phyloP scores from a whole-genome alignment of 2,113 vertebrate species.

The Clarias macrocephalus region DNA sequence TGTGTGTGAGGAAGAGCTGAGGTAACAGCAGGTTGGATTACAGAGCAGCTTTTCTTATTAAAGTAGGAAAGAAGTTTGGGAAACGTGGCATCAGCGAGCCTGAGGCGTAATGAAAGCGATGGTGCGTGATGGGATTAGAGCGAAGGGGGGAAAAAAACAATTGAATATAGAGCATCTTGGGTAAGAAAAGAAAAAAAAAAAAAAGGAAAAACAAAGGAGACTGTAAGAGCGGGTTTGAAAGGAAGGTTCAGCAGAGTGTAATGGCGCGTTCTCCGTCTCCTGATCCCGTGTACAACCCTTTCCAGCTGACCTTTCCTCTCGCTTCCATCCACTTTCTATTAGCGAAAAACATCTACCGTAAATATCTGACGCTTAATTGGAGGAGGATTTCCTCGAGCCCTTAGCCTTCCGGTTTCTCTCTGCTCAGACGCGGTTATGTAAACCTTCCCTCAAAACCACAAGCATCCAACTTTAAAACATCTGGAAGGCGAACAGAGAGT shows the following conservation, averaged over 20 bases:
- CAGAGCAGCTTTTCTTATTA: constrained; percentile 49
- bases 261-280: constrained; percentile 54
- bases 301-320: constrained; percentile 33
- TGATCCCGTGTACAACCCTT: constrained; percentile 11
- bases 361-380: constrained; percentile 24
- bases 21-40: constrained; percentile 45
- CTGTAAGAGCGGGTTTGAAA: constrained; percentile 43
- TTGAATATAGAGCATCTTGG: constrained; percentile 16
- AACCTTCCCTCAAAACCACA: constrained; percentile 54
- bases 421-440: constrained; percentile 61
- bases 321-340: constrained; percentile 46
- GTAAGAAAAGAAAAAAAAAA: constrained; percentile 9
- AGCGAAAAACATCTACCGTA: constrained; percentile 47
- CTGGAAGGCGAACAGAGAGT: constrained; percentile 73
- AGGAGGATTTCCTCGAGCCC: constrained; percentile 42
- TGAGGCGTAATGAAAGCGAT: constrained; percentile 43
- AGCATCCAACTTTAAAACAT: constrained; percentile 75
- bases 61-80: constrained; percentile 34
- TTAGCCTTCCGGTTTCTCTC: constrained; percentile 62
- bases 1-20: constrained; percentile 21
- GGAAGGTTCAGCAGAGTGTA: constrained; percentile 62
- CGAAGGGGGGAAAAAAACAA: constrained; percentile 8
- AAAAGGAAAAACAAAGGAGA: neutral
- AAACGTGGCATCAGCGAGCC: constrained; percentile 29
- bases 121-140: constrained; percentile 43